Conservation (phyloP, 2,113 vertebrate species). For the Mobula birostris region DNA sequence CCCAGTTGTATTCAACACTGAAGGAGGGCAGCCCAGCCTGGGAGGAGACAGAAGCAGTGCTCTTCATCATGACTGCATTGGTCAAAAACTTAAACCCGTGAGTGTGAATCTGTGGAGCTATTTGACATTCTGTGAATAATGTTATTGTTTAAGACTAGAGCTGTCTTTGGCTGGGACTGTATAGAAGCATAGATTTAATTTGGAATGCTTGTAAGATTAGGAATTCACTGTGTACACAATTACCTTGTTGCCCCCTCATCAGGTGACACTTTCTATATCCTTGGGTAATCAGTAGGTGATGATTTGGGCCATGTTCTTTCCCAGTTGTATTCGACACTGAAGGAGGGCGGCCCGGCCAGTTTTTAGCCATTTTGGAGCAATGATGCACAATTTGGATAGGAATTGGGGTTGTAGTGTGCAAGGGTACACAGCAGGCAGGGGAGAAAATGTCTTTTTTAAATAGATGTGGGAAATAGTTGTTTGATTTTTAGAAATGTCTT, state of each 20-base stretch:
- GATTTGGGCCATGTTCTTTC: not conserved
- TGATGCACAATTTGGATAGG: not conserved
- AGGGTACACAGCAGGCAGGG: no score
- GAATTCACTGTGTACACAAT: not conserved
- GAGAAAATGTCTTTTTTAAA: not conserved
- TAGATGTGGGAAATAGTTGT: not conserved
- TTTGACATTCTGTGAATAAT: no score
- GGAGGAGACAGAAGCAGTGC: slow-evolving; percentile 95
- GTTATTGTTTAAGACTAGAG: no score
- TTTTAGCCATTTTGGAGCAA: not conserved
- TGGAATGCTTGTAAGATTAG: not conserved
- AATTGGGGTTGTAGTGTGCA: not conserved
- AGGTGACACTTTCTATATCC: not conserved
- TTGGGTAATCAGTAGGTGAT: not conserved
- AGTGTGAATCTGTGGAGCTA: slow-evolving; percentile 52
- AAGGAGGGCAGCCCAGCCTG: slow-evolving; percentile 90
- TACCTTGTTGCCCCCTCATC: not conserved
- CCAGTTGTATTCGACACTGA: slow-evolving; percentile 87
- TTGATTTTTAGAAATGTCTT: not conserved
- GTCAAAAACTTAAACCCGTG: slow-evolving; percentile 96
- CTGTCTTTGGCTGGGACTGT: not conserved
- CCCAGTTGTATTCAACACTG: slow-evolving; percentile 83
- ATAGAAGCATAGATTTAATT: not conserved
- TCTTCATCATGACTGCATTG: slow-evolving; percentile 97
- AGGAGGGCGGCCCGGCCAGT: slow-evolving; percentile 77